These are phyloP conservation scores for Orthosia gothica DNA, from an alignment of 2,888 invertebrate genomes.

Conservation along the genomic window DNA sequence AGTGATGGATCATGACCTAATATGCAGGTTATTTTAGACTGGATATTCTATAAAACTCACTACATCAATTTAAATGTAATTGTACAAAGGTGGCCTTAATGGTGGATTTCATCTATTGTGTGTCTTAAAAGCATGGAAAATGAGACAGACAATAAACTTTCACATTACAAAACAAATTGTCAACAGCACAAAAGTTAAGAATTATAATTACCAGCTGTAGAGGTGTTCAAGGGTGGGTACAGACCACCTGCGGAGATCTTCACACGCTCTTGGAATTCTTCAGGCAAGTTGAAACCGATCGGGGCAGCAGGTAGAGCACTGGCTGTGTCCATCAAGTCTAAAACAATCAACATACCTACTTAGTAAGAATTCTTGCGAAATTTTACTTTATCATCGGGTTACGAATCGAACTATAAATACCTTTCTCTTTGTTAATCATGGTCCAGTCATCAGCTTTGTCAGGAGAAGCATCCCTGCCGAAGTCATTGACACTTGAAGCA, in stretches of 20 bases:
- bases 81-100: no score
- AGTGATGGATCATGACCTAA: constrained; percentile 47
- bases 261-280: constrained; percentile 81
- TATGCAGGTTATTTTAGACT: background rate
- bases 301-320: constrained; percentile 66
- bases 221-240: constrained; percentile 83
- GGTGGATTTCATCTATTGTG: background rate
- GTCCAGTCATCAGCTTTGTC: constrained; percentile 86
- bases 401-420: constrained; percentile 66
- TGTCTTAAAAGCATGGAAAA: constrained; percentile 12
- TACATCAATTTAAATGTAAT: background rate
- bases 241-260: constrained; percentile 74
- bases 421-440: constrained; percentile 85
- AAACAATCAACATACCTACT: constrained; percentile 22
- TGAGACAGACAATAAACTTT: constrained; percentile 37
- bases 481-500: constrained; percentile 48
- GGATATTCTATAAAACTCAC: no score
- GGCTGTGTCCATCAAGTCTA: constrained; percentile 80
- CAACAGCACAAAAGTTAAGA: constrained; percentile 6
- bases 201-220: constrained; percentile 81
- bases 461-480: constrained; percentile 75
- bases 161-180: constrained; percentile 32
- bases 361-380: background rate
- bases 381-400: background rate
- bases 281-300: constrained; percentile 81